Base-by-base conservation (phyloP, 1,140 invertebrate genomes). In the Pygmarrhopalites habei region DNA sequence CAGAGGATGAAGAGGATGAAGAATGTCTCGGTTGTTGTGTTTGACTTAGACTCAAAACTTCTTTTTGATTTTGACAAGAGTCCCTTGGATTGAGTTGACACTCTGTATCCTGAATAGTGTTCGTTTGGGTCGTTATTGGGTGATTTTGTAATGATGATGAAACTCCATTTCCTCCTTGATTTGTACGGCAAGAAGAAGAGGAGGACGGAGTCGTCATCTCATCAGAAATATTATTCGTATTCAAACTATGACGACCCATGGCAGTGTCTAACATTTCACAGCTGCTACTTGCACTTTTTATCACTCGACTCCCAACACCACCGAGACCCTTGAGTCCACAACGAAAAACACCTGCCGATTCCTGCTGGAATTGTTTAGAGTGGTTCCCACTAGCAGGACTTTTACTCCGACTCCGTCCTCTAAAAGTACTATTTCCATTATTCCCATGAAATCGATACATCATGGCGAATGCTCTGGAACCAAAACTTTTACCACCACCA, bases 211-310 rank as follows among this genome's bases (percentile, higher is more conserved):
- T 7, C 5, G 32, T 35, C 15, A 7, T 15, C 15, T 5, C 5
- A 35, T 5, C 15, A 15, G 32, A 35, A 15, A 35, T 5, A 35
- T 15, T 5, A 35, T 35, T 35, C 5, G 15, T 5, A 15, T 5
- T 15, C 15, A 35, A 15, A 35, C 5, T 15, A 7, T 15, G 32
- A 15, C 5, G 5, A 7, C 5, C 5, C 5, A 7, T 15, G 5
- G 15, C 32, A 35, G 5, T n/a, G 29, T 66, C 60, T 2, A 65
- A 32, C 60, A 67, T 65, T 65, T 67, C 65, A 29, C 66, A 65
- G 49, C 66, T 66, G 62, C 64, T 71, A 30, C 66, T 68, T 15
- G 59, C 51, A 62, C 65, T 66, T 53, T 67, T 56, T 12, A 41
- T 21, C n/a, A n/a, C n/a, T 47, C 44, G 44, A 47, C 44, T 47